Base-by-base conservation (phyloP, 2,888 invertebrate species). In the Acleris sparsana region DNA sequence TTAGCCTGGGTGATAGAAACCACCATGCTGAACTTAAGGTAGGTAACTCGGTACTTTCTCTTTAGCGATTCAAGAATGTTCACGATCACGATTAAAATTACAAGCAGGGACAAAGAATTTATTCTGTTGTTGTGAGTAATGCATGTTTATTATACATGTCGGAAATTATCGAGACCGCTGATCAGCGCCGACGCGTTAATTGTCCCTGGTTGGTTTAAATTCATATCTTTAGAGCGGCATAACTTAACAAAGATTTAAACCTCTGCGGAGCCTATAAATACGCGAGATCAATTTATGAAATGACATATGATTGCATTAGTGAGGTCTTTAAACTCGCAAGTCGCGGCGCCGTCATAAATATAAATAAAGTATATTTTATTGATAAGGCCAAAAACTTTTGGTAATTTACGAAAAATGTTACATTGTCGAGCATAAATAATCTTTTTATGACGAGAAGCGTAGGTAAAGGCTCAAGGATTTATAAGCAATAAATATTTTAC, bases 391-490 rank as follows among this genome's bases (percentile, higher is more conserved):
- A 86, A 39, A 87, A 87, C 87, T 89, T 88, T 88, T 80, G 81
- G 86, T 85, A 87, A 89, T 81, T 88, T 89, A 91, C 88, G 89
- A 92, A 92, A 90, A 90, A 90, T 90, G 87, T 88, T 90, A 92
- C 92, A 85, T 92, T 90, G 89, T 92, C 86, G 82, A 82, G 84
- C 91, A 92, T 92, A 92, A 92, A 92, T 92, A 90, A 92, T 92
- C 87, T 92, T 92, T 92, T 92, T 92, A 92, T 92, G 92, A 92
- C 88, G 89, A 86, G 88, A 88, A 88, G 88, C 92, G 92, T 92
- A 91, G 89, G 92, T 89, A 92, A 89, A 89, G 89, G 88, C 89
- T 90, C 91, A 92, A 92, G 92, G 92, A 92, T 92, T 92, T 92
- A 92, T 92, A 92, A 87, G 92, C 73, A 88, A 91, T 92, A 92